These are phyloP conservation scores for Onthophagus sagittarius DNA, from an alignment of 2,888 invertebrate genomes.

Conservation along the genomic window DNA sequence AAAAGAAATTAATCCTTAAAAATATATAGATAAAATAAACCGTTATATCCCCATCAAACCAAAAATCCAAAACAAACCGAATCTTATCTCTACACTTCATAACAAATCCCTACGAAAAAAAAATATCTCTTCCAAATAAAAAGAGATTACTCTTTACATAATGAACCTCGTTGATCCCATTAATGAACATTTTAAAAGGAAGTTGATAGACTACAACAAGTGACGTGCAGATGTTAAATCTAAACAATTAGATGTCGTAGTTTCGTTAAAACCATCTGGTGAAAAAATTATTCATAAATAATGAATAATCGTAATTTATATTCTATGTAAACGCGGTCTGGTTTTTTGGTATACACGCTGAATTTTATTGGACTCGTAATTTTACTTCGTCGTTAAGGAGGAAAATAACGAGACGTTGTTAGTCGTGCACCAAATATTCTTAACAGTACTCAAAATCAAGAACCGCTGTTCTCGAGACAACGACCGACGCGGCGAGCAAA, in stretches of 20 bases:
- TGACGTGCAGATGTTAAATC: too few relatives aligned
- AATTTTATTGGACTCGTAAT: background rate
- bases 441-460: constrained; percentile 3
- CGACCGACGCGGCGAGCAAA: background rate
- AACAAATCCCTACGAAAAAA: background rate
- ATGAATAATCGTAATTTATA: background rate
- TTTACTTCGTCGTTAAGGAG: background rate
- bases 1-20: background rate
- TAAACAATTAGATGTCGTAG: too few relatives aligned
- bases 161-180: too few relatives aligned
- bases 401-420: constrained; percentile 2
- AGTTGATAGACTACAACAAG: too few relatives aligned
- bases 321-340: background rate
- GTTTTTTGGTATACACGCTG: background rate
- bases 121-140: background rate
- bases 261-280: too few relatives aligned
- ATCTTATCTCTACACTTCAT: background rate
- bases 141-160: too few relatives aligned
- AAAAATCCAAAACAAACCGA: background rate
- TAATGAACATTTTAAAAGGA: too few relatives aligned
- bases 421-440: constrained; percentile 10
- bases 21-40: background rate
- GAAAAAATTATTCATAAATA: too few relatives aligned
- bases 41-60: background rate
- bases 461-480: background rate